phyloP scores from a whole-genome alignment of 2,888 invertebrate genomes.

The Halictus ligatus region DNA sequence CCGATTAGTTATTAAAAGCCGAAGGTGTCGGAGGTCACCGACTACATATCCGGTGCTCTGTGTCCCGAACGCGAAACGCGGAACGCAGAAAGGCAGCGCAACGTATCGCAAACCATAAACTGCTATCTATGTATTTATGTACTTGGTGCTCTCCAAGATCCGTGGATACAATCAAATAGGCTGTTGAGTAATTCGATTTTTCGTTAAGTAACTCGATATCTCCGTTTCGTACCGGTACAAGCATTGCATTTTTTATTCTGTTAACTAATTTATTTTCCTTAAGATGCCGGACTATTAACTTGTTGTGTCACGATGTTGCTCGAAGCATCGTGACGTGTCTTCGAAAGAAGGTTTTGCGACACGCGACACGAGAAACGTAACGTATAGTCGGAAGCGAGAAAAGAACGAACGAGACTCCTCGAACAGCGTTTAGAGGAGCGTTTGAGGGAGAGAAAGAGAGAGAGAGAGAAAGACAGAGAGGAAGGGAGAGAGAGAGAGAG shows the following conservation, averaged over 20 bases:
- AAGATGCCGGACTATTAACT: not conserved
- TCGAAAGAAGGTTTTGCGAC: not conserved
- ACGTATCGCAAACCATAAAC: conserved; percentile 9
- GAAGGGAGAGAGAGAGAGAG: conserved; percentile 13
- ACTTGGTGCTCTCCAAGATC: not conserved
- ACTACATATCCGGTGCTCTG: conserved; percentile 65
- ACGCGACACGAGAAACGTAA: not conserved
- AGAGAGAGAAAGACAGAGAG: not conserved
- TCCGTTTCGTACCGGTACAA: no score
- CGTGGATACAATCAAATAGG: no score
- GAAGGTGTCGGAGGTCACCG: conserved; percentile 57
- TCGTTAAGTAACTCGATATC: no score
- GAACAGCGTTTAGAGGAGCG: not conserved
- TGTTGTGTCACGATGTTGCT: not conserved
- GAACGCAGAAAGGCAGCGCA: conserved; percentile 39
- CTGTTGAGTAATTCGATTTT: no score
- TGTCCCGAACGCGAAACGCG: not conserved
- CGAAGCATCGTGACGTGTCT: not conserved
- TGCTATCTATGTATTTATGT: not conserved
- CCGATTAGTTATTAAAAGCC: conserved; percentile 68
- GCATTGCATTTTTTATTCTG: no score
- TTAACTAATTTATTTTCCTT: not conserved
- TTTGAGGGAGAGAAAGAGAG: not conserved
- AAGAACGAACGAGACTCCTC: not conserved
- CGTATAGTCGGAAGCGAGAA: not conserved